Base-by-base conservation (phyloP, 1,140 invertebrate species). In the Belonocnema kinseyi region DNA sequence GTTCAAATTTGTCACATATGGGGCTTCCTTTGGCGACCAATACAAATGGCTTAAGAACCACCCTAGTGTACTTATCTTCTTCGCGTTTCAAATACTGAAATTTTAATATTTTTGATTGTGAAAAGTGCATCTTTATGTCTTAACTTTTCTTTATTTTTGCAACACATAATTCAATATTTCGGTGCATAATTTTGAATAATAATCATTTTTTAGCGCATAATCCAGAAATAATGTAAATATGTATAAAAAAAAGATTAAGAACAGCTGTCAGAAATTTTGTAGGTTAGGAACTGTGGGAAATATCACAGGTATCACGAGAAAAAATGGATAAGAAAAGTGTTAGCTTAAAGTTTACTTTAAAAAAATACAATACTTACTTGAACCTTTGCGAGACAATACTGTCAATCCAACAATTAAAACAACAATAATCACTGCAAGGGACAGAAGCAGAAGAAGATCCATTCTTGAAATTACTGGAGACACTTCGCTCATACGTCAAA, bases 381-480 rank as follows among this genome's bases (percentile, higher is more conserved):
- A 80, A 56, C 82, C 85, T 85, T 75, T 74, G 73, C 78, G 77
- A 19, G 87, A 88, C 78, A 79, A 91, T 74, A 87, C 82, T 52
- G 86, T 90, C n/a, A 93, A 78, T 11, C 88, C 86, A 19, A 93
- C 72, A 72, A 93, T 87, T 26, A 93, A 58, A 73, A 92, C 72
- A 33, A 92, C 40, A 50, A 93, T 76, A 26, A 91, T 86, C 4
- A 85, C 83, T 11, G 92, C 92, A 79, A 93, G 80, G 10, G 87
- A 87, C 75, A 89, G 80, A 77, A 93, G 89, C 61, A 93, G 52
- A 58, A 90, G 87, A 56, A 93, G 80, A 84, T 93, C 92, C 92
- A 93, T 93, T 82, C 81, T 80, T 50, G 13, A 76, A 19, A 70
- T 26, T 1, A 26, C 21, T 26, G 1, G 21, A 26, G 3, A 26